Conservation (phyloP, 2,888 invertebrate species). For the Spodoptera picta region DNA sequence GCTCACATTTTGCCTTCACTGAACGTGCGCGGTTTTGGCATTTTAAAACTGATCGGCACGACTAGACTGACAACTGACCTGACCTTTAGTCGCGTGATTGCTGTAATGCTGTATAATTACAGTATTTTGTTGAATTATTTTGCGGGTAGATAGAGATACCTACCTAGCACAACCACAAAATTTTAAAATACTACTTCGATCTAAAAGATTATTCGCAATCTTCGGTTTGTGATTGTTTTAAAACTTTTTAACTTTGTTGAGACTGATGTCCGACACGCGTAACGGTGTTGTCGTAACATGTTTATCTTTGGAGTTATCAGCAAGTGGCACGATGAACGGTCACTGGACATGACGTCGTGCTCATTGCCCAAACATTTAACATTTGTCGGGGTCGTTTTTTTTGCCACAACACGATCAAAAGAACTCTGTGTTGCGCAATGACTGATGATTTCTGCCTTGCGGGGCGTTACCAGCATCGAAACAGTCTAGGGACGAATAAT, state of each 20-base stretch:
- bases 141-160: constrained; percentile 7
- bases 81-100: constrained; percentile 29
- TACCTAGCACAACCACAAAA: constrained; percentile 1
- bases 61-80: constrained; percentile 32
- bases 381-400: constrained; percentile 21
- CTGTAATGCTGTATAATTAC: constrained; percentile 14
- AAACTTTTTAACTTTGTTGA: constrained; percentile 15
- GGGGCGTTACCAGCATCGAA: not conserved
- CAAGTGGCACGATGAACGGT: constrained; percentile 17
- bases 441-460: constrained; percentile 9
- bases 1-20: constrained; percentile 12
- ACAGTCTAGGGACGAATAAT: constrained; percentile 11
- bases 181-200: not conserved
- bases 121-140: constrained; percentile 24
- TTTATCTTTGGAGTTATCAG: constrained; percentile 43
- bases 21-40: constrained; percentile 13
- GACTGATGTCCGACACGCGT: constrained; percentile 1
- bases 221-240: constrained; percentile 13
- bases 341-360: constrained; percentile 36
- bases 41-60: constrained; percentile 31
- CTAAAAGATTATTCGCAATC: not conserved
- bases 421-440: constrained; percentile 22
- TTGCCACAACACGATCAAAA: constrained; percentile 7
- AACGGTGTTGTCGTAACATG: constrained; percentile 28
- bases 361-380: constrained; percentile 30